Evolutionary conservation across 2,797 vertebrate species (phyloP).

Genomic region (Pogonophryne albipinna): DNA sequence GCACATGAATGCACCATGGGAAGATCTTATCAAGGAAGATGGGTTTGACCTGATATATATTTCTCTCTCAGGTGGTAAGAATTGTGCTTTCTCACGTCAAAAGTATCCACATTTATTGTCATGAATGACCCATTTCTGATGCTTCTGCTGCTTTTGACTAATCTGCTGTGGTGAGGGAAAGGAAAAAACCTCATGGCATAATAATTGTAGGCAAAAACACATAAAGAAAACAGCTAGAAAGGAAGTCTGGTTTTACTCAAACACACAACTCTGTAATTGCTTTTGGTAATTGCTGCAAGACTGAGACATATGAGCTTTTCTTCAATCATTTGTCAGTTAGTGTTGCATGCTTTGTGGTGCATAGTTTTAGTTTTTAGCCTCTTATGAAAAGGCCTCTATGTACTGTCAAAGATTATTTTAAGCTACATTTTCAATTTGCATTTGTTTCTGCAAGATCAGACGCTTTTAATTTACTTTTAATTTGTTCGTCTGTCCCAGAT

Average conservation of each 20-base stretch:
- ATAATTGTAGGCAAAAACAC: background rate
- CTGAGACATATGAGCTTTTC: background rate
- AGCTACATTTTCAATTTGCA: no score
- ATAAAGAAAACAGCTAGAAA: slow-evolving; percentile 2
- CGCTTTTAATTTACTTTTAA: no score
- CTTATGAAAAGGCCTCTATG: background rate
- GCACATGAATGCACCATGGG: background rate
- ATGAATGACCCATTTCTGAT: no score
- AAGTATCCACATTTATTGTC: background rate
- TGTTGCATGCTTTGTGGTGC: background rate
- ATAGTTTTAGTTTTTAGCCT: background rate
- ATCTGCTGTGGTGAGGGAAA: background rate
- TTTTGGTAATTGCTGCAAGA: slow-evolving; percentile 34
- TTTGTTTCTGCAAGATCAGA: no score
- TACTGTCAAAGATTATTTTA: background rate
- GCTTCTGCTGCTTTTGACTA: background rate
- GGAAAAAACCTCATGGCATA: background rate
- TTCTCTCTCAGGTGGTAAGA: background rate
- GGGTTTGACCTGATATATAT: background rate
- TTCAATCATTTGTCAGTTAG: background rate
- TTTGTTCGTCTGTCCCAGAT: background rate
- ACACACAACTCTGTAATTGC: slow-evolving; percentile 21
- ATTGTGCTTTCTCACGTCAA: background rate
- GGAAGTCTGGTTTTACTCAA: slow-evolving; percentile 21
- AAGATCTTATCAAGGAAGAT: background rate